Conservation (phyloP, 2,888 invertebrate genomes). For the Drosophila mercatorum region DNA sequence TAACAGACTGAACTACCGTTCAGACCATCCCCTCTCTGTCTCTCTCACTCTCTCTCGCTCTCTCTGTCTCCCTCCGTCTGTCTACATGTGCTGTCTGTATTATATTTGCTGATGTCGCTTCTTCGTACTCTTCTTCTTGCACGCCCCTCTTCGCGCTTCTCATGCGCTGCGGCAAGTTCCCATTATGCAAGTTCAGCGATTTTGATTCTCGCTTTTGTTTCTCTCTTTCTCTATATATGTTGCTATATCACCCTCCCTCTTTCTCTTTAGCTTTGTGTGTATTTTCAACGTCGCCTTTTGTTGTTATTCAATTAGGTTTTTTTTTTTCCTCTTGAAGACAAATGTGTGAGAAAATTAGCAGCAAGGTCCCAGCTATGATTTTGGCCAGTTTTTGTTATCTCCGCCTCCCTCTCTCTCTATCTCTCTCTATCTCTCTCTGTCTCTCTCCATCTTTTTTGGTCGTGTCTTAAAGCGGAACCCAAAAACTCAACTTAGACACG, state of each 20-base stretch:
- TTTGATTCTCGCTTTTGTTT: constrained; percentile 26
- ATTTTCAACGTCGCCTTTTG: background rate
- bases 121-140: constrained; percentile 10
- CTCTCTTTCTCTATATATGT: too few relatives aligned
- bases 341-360: constrained; percentile 9
- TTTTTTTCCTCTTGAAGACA: constrained; percentile 3
- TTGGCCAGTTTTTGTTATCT: too few relatives aligned
- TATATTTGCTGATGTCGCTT: constrained; percentile 39
- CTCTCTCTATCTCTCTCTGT: too few relatives aligned
- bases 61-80: too few relatives aligned
- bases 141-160: constrained; percentile 11
- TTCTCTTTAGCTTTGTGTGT: constrained; percentile 19
- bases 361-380: too few relatives aligned
- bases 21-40: background rate
- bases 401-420: too few relatives aligned
- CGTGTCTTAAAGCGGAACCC: too few relatives aligned
- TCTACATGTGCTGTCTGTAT: constrained; percentile 24
- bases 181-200: constrained; percentile 73
- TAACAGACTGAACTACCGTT: constrained; percentile 25
- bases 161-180: constrained; percentile 18
- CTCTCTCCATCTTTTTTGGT: too few relatives aligned
- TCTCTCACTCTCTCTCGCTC: too few relatives aligned
- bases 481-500: too few relatives aligned
- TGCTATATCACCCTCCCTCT: background rate
- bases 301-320: constrained; percentile 60